Conservation (phyloP, 2,888 invertebrate genomes). For the Mycalesis mineus region DNA sequence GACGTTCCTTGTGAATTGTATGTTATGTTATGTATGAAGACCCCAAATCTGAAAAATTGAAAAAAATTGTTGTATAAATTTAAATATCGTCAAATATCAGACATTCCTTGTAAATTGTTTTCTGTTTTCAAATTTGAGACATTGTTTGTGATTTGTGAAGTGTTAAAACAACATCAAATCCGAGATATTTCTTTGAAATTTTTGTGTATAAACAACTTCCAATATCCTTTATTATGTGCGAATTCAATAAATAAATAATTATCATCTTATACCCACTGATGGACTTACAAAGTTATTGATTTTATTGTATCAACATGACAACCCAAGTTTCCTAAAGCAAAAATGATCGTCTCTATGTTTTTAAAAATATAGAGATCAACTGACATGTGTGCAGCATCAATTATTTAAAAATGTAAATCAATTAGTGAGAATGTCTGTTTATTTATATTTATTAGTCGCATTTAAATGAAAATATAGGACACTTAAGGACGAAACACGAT, state of each 20-base stretch:
- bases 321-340: not conserved
- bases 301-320: not conserved
- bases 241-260: too few relatives aligned
- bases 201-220: too few relatives aligned
- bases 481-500: constrained; percentile 1
- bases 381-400: not conserved
- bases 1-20: too few relatives aligned
- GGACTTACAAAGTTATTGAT: not conserved
- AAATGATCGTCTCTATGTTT: not conserved
- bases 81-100: too few relatives aligned
- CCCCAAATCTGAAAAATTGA: too few relatives aligned
- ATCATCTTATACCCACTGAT: too few relatives aligned
- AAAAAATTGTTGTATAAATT: too few relatives aligned
- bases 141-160: not conserved
- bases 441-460: not conserved
- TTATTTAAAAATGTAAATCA: not conserved
- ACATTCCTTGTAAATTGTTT: too few relatives aligned
- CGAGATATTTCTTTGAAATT: too few relatives aligned
- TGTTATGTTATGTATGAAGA: too few relatives aligned
- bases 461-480: not conserved
- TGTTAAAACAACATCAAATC: not conserved
- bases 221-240: too few relatives aligned
- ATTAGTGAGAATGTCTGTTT: not conserved
- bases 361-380: not conserved
- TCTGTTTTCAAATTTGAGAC: too few relatives aligned